Conservation (phyloP, 2,888 invertebrate genomes). For the Mythimna albipuncta region DNA sequence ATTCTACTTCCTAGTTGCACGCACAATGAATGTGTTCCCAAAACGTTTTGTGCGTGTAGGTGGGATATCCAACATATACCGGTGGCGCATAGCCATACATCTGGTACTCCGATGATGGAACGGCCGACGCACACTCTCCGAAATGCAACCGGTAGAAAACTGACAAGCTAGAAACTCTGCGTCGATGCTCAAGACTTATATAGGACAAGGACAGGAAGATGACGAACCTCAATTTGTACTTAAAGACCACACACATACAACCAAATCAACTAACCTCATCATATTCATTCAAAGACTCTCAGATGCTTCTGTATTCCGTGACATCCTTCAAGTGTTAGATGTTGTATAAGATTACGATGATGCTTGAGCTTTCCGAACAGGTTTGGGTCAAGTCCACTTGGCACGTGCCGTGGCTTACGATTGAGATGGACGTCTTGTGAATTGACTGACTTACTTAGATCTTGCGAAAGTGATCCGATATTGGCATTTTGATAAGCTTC, state of each 20-base stretch:
- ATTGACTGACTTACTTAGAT: slow-evolving; percentile 12
- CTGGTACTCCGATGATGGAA: no score
- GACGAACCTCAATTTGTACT: not conserved
- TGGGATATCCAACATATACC: no score
- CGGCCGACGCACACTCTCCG: no score
- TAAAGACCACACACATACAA: slow-evolving; percentile 23
- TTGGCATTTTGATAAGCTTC: not conserved
- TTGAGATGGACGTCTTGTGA: slow-evolving; percentile 21
- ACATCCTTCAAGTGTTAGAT: slow-evolving; percentile 40
- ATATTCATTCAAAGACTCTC: slow-evolving; percentile 4
- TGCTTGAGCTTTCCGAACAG: slow-evolving; percentile 52
- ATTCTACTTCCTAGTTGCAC: no score
- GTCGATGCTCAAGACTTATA: no score
- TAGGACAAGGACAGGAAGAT: no score
- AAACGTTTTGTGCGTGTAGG: no score
- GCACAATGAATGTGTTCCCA: no score
- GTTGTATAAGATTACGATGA: slow-evolving; percentile 45
- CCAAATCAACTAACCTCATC: not conserved
- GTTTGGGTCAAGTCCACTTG: slow-evolving; percentile 57
- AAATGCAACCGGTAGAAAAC: no score
- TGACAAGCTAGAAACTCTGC: no score
- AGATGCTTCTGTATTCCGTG: slow-evolving; percentile 37
- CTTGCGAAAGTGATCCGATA: slow-evolving; percentile 30
- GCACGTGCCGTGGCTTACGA: slow-evolving; percentile 50
- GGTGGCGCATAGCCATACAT: no score